A percentile compares a stretch with the other conserved stretches of the same genome.
Conservation (phyloP, 2,113 vertebrate genomes). For the Erythrocercus mccallii region DNA sequence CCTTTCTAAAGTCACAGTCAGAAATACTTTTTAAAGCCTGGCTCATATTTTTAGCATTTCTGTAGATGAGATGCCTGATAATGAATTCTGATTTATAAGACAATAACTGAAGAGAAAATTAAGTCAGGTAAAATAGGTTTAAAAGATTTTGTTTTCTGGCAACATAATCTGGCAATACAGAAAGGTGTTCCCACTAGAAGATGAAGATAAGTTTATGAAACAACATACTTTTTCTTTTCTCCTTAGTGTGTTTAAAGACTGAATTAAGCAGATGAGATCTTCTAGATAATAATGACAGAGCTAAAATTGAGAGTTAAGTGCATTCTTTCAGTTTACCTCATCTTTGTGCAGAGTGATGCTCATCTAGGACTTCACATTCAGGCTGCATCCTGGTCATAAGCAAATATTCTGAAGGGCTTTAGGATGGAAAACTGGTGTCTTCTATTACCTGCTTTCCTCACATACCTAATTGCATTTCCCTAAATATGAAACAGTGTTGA, state of each 20-base stretch:
- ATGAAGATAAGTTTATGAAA: conserved; percentile 1
- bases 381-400: not conserved
- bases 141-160: conserved; percentile 24
- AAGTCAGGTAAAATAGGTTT: conserved; percentile 10
- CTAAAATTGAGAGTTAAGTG: not conserved
- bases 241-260: not conserved
- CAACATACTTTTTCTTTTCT: not conserved
- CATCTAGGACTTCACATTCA: not conserved
- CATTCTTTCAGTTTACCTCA: not conserved
- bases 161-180: not conserved
- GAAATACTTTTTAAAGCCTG: not conserved
- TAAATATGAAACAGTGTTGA: not conserved
- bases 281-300: not conserved
- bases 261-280: not conserved
- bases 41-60: not conserved
- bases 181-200: not conserved
- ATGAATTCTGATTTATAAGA: conserved; percentile 49
- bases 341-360: not conserved
- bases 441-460: not conserved
- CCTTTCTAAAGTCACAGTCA: not conserved
- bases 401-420: not conserved
- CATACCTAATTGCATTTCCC: not conserved
- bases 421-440: not conserved
- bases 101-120: conserved; percentile 32
- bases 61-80: not conserved